Conservation (phyloP, 2,888 invertebrate genomes). For the Tachina fera region DNA sequence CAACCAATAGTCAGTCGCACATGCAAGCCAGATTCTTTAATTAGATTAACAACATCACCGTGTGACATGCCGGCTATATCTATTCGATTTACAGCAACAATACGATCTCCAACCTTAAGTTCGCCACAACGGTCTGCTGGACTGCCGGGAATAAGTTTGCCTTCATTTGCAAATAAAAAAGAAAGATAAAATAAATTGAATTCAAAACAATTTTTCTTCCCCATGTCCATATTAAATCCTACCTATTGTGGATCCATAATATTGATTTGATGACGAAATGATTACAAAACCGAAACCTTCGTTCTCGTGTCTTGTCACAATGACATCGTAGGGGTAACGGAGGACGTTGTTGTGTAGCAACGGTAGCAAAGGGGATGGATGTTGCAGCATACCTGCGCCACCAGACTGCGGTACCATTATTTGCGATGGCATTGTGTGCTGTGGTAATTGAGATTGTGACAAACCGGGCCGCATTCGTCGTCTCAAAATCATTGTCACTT, state of each 20-base stretch:
- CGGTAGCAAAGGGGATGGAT: slow-evolving; percentile 69
- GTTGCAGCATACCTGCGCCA: slow-evolving; percentile 43
- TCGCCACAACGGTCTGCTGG: slow-evolving; percentile 97
- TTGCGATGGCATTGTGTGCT: slow-evolving; percentile 25
- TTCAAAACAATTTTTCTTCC: too few relatives aligned
- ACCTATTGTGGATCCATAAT: slow-evolving; percentile 93
- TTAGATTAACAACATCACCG: slow-evolving; percentile 98
- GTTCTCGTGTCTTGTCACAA: slow-evolving; percentile 93
- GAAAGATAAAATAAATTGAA: too few relatives aligned
- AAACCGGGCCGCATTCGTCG: slow-evolving; percentile 82
- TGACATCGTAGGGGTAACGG: slow-evolving; percentile 92
- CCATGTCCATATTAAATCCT: slow-evolving; percentile 56
- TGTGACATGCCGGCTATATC: slow-evolving; percentile 96
- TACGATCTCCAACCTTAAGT: slow-evolving; percentile 96
- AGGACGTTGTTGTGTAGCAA: slow-evolving; percentile 69
- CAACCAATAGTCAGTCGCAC: slow-evolving; percentile 91
- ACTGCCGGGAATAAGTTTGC: slow-evolving; percentile 96
- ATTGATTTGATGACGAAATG: slow-evolving; percentile 95
- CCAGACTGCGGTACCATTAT: slow-evolving; percentile 34
- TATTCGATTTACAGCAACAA: slow-evolving; percentile 96
- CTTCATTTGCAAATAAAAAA: slow-evolving; percentile 83
- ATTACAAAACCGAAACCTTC: slow-evolving; percentile 99
- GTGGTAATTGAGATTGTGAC: slow-evolving; percentile 64
- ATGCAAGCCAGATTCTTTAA: slow-evolving; percentile 96
- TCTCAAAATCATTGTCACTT: slow-evolving; percentile 91